Evolutionary conservation across 2,888 invertebrate genomes (phyloP), one percentile per base, ranked within the genome.

Genomic region (Punctoribates punctum): DNA sequence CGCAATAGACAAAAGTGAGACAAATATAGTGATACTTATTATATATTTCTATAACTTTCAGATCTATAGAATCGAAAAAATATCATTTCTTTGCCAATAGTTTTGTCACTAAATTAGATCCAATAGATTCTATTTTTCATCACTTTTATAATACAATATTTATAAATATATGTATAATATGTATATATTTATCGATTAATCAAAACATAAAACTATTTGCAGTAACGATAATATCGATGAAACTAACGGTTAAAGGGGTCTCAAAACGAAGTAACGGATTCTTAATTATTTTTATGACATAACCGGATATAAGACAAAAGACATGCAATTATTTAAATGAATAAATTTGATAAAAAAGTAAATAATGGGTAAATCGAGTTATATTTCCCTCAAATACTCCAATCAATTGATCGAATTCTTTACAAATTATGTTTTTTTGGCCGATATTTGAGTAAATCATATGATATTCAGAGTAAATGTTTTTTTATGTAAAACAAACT

Each of bases 321-420:
- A 34, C 27, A 62, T 62, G 34, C 23, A 62, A 62, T 29, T 62
- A 62, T 17, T 34, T 62, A 15, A 60, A 62, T 62, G n/a, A 62
- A 20, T 62, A 34, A 62, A 62, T 62, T 62, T 13, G 23, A 62
- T 29, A 29, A 27, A 34, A 62, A 62, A 29, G 23, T 62, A 27
- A 17, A 62, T 25, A 60, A 15, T 62, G 5, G 62, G 5, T 34
- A 42, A 42, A 42, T 42, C 13, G 42, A 42, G 11, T 42, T 1
- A 42, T 15, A 25, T 27, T 62, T 62, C 62, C 0, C 15, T 34
- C 62, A 29, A 62, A 23, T 62, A 62, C 23, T 62, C 62, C 62
- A 17, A 23, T 62, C 23, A 15, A 29, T 29, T 34, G n/a, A 23
- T 34, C 15, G 13, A 27, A 62, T 62, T 13, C 13, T 62, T 23